Percentiles rank a stretch among this genome's conserved stretches.
Conservation (phyloP, 2,797 vertebrate genomes). For the Semaprochilodus insignis region DNA sequence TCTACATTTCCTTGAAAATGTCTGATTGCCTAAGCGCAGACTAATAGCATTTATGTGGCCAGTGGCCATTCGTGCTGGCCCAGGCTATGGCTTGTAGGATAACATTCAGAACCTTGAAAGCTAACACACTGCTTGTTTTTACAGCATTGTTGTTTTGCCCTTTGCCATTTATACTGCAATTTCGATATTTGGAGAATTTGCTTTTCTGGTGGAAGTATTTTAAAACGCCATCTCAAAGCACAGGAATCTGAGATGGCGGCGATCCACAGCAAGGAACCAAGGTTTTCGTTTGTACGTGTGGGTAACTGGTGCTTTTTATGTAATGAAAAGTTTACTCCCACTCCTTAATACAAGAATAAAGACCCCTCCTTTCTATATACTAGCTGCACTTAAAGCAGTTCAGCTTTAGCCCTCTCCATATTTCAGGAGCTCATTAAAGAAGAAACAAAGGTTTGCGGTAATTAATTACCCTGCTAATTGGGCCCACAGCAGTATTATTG, state of each 20-base stretch:
- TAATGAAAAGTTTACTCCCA: slow-evolving; percentile 53
- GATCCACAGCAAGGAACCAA: not conserved
- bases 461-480: slow-evolving; percentile 58
- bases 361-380: slow-evolving; percentile 51
- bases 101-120: not conserved
- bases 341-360: slow-evolving; percentile 44
- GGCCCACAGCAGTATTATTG: slow-evolving; percentile 58
- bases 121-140: not conserved
- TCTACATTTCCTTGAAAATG: slow-evolving; percentile 83
- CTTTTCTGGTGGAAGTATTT: not conserved
- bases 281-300: slow-evolving; percentile 18
- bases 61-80: not conserved
- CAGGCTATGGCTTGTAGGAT: not conserved
- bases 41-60: slow-evolving; percentile 24
- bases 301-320: slow-evolving; percentile 46
- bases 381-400: slow-evolving; percentile 51
- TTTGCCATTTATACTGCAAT: too few species aligned
- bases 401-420: slow-evolving; percentile 51
- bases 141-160: not conserved
- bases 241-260: not conserved
- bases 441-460: slow-evolving; percentile 52
- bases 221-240: not conserved
- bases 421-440: slow-evolving; percentile 57
- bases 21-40: slow-evolving; percentile 69
- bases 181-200: not conserved